phyloP scores from a whole-genome alignment of 2,113 vertebrate species.

The Scatophagus argus region DNA sequence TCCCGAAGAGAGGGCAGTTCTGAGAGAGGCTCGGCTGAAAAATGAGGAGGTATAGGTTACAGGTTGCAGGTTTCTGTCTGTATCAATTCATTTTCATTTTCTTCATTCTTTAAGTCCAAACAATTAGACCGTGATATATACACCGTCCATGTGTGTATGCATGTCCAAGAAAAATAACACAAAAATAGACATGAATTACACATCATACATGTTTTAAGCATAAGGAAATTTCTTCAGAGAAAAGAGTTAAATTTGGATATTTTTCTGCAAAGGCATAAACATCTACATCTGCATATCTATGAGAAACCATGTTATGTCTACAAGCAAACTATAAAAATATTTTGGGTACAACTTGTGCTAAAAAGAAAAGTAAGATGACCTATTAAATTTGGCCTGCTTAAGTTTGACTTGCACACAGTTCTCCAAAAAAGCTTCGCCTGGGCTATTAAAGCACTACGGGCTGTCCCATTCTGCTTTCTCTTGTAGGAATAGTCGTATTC shows the following conservation, averaged over 20 bases:
- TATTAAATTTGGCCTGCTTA: too few species aligned
- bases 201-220: neutral
- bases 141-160: neutral
- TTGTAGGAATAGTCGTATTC: neutral
- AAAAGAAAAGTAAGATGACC: too few species aligned
- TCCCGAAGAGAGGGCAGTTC: conserved; percentile 59
- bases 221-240: neutral
- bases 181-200: neutral
- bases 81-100: neutral
- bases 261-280: neutral
- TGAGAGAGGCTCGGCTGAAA: conserved; percentile 73
- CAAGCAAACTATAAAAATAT: neutral
- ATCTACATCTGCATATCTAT: neutral
- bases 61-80: neutral
- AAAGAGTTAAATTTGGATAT: neutral
- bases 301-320: neutral
- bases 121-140: neutral
- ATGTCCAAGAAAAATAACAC: neutral
- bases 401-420: neutral
- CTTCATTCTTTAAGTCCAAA: neutral
- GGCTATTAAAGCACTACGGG: neutral
- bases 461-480: neutral
- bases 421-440: neutral
- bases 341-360: neutral
- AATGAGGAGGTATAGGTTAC: conserved; percentile 1